Conservation (phyloP, 1,140 invertebrate species). For the Diabrotica undecimpunctata region DNA sequence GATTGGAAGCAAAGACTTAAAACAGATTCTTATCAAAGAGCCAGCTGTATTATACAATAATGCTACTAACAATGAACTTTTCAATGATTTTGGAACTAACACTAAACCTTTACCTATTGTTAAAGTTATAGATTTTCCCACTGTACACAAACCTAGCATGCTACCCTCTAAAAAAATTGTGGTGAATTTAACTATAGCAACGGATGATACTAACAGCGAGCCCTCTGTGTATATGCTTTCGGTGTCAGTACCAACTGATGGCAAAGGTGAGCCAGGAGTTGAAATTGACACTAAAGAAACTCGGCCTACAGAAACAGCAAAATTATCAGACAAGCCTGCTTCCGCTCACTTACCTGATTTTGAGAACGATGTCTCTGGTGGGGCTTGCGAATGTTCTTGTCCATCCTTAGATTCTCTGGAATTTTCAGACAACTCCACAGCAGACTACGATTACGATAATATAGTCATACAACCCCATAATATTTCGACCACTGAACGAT, state of each 20-base stretch:
- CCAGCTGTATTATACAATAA: slow-evolving; percentile 21
- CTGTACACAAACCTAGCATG: slow-evolving; percentile 21
- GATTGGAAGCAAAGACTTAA: slow-evolving; percentile 6
- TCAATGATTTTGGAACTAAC: slow-evolving; percentile 22
- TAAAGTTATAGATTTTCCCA: slow-evolving; percentile 40
- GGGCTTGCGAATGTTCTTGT: slow-evolving; percentile 73
- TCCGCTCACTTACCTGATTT: neutral
- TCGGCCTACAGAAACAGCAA: slow-evolving; percentile 6
- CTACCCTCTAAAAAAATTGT: slow-evolving; percentile 56
- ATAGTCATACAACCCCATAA: slow-evolving; percentile 11
- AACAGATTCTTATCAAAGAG: slow-evolving; percentile 29
- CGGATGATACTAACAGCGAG: slow-evolving; percentile 53
- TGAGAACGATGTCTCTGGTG: slow-evolving; percentile 47
- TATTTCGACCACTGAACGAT: slow-evolving; percentile 5
- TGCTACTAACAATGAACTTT: slow-evolving; percentile 23
- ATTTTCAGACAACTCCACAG: slow-evolving; percentile 35
- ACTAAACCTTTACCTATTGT: slow-evolving; percentile 28
- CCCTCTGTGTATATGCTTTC: slow-evolving; percentile 70
- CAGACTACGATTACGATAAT: slow-evolving; percentile 32
- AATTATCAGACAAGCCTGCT: slow-evolving; percentile 11
- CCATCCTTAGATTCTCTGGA: slow-evolving; percentile 49
- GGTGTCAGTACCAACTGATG: slow-evolving; percentile 64
- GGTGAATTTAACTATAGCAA: slow-evolving; percentile 72
- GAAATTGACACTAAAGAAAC: slow-evolving; percentile 40
- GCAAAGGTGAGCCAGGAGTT: slow-evolving; percentile 56